Conservation (phyloP, 2,888 invertebrate species). For the Drymonia ruficornis region DNA sequence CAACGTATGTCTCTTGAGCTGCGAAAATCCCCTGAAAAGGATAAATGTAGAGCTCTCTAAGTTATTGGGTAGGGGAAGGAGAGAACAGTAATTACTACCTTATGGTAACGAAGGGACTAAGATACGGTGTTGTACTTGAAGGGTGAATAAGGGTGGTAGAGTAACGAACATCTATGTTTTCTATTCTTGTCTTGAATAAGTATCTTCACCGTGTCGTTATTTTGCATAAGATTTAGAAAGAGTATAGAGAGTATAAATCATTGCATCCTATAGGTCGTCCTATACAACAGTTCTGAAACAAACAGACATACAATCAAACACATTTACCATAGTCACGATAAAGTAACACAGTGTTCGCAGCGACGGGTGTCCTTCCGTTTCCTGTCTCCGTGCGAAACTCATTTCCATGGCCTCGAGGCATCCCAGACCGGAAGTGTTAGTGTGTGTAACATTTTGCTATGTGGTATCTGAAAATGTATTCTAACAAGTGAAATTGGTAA, state of each 20-base stretch:
- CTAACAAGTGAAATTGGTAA: too few relatives aligned
- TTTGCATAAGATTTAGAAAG: too few relatives aligned
- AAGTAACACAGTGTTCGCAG: slow-evolving; percentile 28
- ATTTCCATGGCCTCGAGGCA: slow-evolving; percentile 33
- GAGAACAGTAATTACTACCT: slow-evolving; percentile 15
- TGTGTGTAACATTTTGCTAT: background rate
- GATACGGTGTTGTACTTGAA: slow-evolving; percentile 2
- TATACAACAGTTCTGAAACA: background rate
- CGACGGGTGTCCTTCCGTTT: slow-evolving; percentile 46
- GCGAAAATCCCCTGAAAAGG: slow-evolving; percentile 12
- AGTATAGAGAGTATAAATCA: too few relatives aligned
- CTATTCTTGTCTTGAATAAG: background rate
- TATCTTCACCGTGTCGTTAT: background rate
- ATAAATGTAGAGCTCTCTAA: slow-evolving; percentile 45
- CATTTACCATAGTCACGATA: slow-evolving; percentile 16
- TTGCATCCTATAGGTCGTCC: too few relatives aligned
- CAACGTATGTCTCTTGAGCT: slow-evolving; percentile 2
- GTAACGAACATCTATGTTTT: slow-evolving; percentile 2
- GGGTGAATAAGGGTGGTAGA: slow-evolving; percentile 1
- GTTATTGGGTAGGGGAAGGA: slow-evolving; percentile 42
- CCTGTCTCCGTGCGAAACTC: slow-evolving; percentile 38
- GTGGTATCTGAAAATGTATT: background rate
- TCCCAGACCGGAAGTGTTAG: slow-evolving; percentile 14
- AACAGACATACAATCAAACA: background rate
- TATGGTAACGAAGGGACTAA: slow-evolving; percentile 13